Evolutionary conservation across 2,797 vertebrate species (phyloP).

Genomic region (Myotis vivesi): DNA sequence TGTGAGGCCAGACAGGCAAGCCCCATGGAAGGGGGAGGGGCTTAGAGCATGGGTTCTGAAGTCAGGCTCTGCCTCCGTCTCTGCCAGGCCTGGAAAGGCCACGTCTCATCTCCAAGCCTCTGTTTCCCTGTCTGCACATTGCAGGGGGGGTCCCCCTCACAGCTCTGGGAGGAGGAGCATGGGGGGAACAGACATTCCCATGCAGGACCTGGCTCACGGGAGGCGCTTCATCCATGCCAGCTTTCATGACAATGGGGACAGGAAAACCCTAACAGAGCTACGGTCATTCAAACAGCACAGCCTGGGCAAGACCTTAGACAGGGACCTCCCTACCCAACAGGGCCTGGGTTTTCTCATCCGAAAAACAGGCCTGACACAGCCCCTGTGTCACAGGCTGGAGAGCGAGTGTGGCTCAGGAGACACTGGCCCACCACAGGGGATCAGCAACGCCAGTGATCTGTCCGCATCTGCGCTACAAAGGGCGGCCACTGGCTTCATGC

Average conservation of each 20-base stretch:
- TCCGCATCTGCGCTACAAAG: too few species aligned
- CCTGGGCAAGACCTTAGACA: neutral
- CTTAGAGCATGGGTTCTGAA: neutral
- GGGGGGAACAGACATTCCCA: neutral
- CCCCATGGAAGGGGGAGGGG: neutral
- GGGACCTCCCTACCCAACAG: neutral
- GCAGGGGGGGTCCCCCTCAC: accelerated
- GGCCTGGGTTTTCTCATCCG: neutral
- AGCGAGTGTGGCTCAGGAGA: accelerated
- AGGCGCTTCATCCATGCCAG: neutral
- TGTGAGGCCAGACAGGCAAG: neutral
- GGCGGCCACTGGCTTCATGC: too few species aligned
- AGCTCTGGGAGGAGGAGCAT: neutral
- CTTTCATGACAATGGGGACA: accelerated
- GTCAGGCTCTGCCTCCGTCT: neutral
- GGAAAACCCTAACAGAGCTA: neutral
- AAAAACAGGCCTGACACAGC: neutral
- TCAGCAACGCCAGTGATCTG: too few species aligned
- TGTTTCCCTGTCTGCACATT: neutral
- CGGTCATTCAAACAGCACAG: neutral
- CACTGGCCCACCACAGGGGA: neutral
- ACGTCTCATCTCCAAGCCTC: neutral
- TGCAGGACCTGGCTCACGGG: neutral
- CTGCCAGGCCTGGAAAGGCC: neutral
- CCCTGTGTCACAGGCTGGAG: accelerated